Conservation (phyloP, 2,113 vertebrate genomes). For the Hymenochirus boettgeri region DNA sequence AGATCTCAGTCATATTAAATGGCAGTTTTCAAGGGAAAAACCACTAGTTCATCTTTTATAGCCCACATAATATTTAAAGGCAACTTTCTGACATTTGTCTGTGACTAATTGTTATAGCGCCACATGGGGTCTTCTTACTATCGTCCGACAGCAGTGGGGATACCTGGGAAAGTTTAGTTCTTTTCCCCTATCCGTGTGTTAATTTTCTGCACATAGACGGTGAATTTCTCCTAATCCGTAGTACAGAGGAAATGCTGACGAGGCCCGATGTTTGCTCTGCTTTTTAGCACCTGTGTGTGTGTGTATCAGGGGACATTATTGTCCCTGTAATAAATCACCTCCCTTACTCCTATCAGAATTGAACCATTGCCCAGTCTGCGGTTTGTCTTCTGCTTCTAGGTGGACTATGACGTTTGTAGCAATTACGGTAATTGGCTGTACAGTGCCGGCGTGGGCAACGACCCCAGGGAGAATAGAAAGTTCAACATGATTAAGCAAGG, state of each 20-base stretch:
- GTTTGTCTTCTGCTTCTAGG: conserved; percentile 49
- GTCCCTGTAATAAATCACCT: background rate
- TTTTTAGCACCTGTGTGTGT: background rate
- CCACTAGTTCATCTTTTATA: no score
- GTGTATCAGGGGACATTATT: background rate
- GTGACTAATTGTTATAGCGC: no score
- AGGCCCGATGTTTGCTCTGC: background rate
- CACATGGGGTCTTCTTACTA: background rate
- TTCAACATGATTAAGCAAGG: conserved; percentile 80
- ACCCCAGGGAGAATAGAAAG: conserved; percentile 74
- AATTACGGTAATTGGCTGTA: conserved; percentile 81
- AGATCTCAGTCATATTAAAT: no score
- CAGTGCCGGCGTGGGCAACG: conserved; percentile 71
- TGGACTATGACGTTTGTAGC: conserved; percentile 72
- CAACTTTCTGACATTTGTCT: no score
- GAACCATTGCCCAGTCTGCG: background rate
- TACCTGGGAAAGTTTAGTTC: background rate
- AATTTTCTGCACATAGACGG: background rate
- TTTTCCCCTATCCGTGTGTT: background rate
- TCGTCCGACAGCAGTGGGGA: background rate
- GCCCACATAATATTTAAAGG: no score
- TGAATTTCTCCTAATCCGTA: background rate
- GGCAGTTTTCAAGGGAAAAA: no score
- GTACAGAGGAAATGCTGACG: background rate
- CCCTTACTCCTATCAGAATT: background rate